phyloP scores from a whole-genome alignment of 2,888 invertebrate genomes.

The Crossocerus cetratus region DNA sequence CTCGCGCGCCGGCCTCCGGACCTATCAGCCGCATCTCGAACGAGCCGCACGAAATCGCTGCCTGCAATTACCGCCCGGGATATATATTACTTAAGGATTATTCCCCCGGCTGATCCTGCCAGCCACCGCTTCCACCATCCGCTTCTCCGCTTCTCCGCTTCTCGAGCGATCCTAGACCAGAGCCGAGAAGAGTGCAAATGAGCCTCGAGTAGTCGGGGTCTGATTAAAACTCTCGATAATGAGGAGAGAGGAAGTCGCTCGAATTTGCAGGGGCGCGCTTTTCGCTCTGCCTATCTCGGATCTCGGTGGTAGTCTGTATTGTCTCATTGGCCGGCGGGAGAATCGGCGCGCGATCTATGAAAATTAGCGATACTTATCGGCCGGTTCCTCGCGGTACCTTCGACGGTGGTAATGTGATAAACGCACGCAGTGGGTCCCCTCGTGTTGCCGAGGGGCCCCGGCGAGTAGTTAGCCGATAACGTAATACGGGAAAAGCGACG shows the following conservation, averaged over 20 bases:
- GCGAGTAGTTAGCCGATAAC: conserved; percentile 54
- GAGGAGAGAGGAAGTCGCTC: too few species aligned
- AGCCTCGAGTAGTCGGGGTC: too few species aligned
- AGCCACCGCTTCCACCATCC: conserved; percentile 30
- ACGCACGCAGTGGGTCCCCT: conserved; percentile 36
- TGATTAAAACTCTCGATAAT: too few species aligned
- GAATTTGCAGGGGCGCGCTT: background rate
- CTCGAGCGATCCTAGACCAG: background rate
- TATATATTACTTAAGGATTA: conserved; percentile 62
- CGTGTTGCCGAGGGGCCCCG: background rate
- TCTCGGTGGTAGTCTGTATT: conserved; percentile 20
- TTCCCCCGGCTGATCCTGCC: conserved; percentile 14
- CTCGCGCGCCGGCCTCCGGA: conserved; percentile 35
- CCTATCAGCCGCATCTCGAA: conserved; percentile 60
- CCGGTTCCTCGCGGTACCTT: background rate
- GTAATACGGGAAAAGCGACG: conserved; percentile 58
- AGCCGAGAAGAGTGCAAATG: too few species aligned
- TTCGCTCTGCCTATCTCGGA: conserved; percentile 12
- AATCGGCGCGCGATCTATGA: conserved; percentile 34
- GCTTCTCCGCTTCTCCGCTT: conserved; percentile 12
- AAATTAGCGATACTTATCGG: conserved; percentile 56
- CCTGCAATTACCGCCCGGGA: conserved; percentile 61
- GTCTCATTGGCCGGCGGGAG: background rate
- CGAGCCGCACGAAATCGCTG: conserved; percentile 63
- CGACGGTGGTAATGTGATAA: conserved; percentile 39